A percentile compares a stretch with the other conserved stretches of the same genome.
These are phyloP conservation scores for Xanthostigma xanthostigma DNA, from an alignment of 2,888 invertebrate genomes.

Conservation along the genomic window DNA sequence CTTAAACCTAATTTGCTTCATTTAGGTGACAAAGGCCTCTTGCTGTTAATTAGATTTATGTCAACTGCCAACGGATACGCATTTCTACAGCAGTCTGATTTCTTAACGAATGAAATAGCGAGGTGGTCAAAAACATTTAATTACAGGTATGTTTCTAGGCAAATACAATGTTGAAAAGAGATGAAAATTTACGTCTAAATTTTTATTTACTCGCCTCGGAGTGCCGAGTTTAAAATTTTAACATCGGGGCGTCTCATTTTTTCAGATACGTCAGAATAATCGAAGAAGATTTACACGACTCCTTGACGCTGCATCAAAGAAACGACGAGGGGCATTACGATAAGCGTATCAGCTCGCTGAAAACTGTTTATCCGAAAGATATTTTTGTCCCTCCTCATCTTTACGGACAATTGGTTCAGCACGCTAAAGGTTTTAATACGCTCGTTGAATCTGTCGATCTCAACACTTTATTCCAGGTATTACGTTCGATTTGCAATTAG, in stretches of 20 bases:
- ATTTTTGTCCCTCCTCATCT: constrained; percentile 57
- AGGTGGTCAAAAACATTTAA: constrained; percentile 65
- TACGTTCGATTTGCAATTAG: no score
- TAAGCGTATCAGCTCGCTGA: constrained; percentile 45
- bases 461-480: constrained; percentile 29
- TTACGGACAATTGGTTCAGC: constrained; percentile 68
- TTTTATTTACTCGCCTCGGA: no score
- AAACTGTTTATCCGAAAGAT: constrained; percentile 34
- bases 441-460: constrained; percentile 36
- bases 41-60: constrained; percentile 61
- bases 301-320: constrained; percentile 68
- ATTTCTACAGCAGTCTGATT: constrained; percentile 42
- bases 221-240: no score
- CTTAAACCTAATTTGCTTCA: constrained; percentile 52
- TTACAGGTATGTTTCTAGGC: constrained; percentile 37
- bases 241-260: neutral
- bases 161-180: no score
- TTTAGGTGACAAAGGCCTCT: constrained; percentile 62
- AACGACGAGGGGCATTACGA: constrained; percentile 65
- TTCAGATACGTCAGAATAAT: constrained; percentile 71
- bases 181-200: no score
- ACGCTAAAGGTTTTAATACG: constrained; percentile 41
- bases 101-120: constrained; percentile 56
- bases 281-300: constrained; percentile 78
- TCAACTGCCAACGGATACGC: constrained; percentile 56